These are phyloP conservation scores for Clarias laeviceps DNA, from an alignment of 2,797 vertebrate genomes.

Conservation along the genomic window DNA sequence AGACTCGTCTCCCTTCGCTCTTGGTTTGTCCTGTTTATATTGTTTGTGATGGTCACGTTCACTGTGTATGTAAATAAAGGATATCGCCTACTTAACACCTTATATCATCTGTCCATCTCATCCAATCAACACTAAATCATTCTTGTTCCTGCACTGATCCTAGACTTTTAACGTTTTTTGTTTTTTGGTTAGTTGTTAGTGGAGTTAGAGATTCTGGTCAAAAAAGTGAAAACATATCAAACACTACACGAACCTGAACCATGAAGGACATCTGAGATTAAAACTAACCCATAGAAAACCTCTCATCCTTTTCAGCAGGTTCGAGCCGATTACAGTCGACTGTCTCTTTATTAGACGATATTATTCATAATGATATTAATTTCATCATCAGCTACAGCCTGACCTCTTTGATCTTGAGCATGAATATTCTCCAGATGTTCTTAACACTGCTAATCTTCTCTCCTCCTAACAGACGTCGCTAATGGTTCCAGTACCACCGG, in stretches of 20 bases:
- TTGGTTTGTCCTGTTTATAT: too few species aligned
- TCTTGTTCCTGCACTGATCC: too few species aligned
- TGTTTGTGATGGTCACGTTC: too few species aligned
- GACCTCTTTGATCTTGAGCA: not conserved
- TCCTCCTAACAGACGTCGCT: conserved; percentile 80
- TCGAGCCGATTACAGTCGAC: not conserved
- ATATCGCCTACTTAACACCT: too few species aligned
- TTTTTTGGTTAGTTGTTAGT: too few species aligned
- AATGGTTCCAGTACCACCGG: conserved; percentile 88
- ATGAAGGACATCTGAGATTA: not conserved
- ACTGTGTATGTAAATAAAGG: too few species aligned
- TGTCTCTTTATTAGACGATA: not conserved
- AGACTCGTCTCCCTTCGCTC: too few species aligned
- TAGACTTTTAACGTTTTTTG: too few species aligned
- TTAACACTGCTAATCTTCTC: conserved; percentile 10
- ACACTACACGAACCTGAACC: not conserved
- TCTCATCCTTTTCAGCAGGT: not conserved
- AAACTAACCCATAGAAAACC: not conserved
- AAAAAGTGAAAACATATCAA: not conserved
- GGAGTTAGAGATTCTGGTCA: too few species aligned
- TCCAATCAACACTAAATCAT: too few species aligned
- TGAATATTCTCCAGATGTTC: not conserved
- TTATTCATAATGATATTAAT: not conserved
- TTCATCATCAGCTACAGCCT: not conserved
- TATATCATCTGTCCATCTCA: too few species aligned